Conservation (phyloP, 2,113 vertebrate species). For the Vulpes ferrilata region DNA sequence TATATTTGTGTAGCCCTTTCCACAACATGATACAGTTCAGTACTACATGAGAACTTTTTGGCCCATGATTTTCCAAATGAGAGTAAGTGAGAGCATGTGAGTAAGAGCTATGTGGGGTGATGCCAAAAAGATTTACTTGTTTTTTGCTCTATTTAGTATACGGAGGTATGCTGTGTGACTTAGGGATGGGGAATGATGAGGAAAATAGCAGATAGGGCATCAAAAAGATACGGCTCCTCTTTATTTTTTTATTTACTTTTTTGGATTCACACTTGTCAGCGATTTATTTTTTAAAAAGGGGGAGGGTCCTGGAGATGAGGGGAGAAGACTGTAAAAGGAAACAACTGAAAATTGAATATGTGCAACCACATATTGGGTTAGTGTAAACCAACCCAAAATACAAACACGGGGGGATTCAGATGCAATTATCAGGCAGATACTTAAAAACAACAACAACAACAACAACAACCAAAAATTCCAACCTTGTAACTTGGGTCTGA, state of each 20-base stretch:
- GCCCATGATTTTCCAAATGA: not conserved
- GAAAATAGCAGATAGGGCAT: not conserved
- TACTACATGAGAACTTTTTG: not conserved
- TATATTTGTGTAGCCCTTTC: not conserved
- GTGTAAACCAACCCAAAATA: conserved; percentile 86
- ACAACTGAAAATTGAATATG: conserved; percentile 86
- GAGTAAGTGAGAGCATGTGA: not conserved
- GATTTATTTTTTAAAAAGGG: conserved; percentile 85
- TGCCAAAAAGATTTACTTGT: not conserved
- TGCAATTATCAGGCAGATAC: conserved; percentile 87
- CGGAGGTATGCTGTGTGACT: not conserved
- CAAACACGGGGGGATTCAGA: conserved; percentile 82
- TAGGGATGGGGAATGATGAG: not conserved
- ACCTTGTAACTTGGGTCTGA: conserved; percentile 87
- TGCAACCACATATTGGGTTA: conserved; percentile 68
- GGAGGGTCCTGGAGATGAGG: conserved; percentile 80
- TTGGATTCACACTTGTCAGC: conserved; percentile 90
- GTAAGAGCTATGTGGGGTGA: not conserved
- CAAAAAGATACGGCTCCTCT: not conserved
- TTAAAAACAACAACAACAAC: conserved; percentile 65
- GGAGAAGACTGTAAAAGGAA: conserved; percentile 82
- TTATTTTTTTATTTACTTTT: no score
- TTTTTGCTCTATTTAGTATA: not conserved
- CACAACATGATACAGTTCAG: not conserved
- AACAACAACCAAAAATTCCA: conserved; percentile 83